A percentile compares a stretch with the other conserved stretches of the same genome.
Evolutionary conservation across 2,113 vertebrate species (phyloP).

Genomic region (Hiodon tergisus): DNA sequence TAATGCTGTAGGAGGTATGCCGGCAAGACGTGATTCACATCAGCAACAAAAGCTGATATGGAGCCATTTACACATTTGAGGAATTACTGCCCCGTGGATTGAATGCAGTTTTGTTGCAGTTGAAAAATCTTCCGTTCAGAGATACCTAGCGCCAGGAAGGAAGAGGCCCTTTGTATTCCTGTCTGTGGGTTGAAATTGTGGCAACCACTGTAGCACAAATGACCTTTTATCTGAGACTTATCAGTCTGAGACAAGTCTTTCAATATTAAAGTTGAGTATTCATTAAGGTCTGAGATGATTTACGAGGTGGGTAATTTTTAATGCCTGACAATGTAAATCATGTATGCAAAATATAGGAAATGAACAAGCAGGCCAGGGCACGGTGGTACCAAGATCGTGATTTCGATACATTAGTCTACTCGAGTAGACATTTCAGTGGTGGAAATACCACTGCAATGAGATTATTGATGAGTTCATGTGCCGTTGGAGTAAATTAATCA

Average conservation of each 20-base stretch:
- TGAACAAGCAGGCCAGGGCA: conserved; percentile 30
- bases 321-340: conserved; percentile 43
- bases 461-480: conserved; percentile 8
- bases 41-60: conserved; percentile 51
- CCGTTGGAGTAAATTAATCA: not conserved
- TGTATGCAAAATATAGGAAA: conserved; percentile 31
- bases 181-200: not conserved
- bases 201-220: conserved; percentile 17
- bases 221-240: conserved; percentile 27
- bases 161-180: too few relatives aligned
- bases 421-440: not conserved
- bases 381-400: conserved; percentile 35
- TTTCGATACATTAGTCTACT: conserved; percentile 36
- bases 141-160: not conserved
- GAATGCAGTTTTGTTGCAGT: conserved; percentile 12
- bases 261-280: conserved; percentile 33
- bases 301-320: conserved; percentile 33
- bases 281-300: conserved; percentile 40
- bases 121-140: conserved; percentile 26
- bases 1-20: conserved; percentile 64
- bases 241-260: conserved; percentile 33
- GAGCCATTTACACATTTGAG: conserved; percentile 26
- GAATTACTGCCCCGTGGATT: conserved; percentile 25
- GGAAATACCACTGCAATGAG: conserved; percentile 5
- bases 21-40: conserved; percentile 52